These are phyloP conservation scores for Dipus sagitta DNA, from an alignment of 2,797 vertebrate species.

Conservation along the genomic window DNA sequence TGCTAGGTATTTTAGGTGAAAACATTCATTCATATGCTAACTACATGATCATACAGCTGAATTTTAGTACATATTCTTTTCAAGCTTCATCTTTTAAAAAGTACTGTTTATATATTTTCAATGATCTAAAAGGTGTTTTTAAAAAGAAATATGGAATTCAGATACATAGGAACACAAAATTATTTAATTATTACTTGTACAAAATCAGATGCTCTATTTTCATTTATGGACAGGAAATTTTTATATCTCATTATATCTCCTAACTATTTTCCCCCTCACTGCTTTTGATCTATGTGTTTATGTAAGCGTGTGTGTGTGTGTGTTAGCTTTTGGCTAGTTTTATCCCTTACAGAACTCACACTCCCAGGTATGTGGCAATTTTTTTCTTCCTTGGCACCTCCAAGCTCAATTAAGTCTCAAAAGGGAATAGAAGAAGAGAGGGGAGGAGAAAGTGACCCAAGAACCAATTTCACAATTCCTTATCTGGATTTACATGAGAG, in stretches of 20 bases:
- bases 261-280: background rate
- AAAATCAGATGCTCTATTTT: conserved; percentile 44
- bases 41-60: background rate
- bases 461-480: conserved; percentile 31
- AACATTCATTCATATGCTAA: background rate
- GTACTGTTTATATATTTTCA: conserved; percentile 48
- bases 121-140: conserved; percentile 32
- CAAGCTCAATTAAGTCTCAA: conserved; percentile 39
- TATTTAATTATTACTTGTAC: conserved; percentile 49
- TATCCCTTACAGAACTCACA: conserved; percentile 1
- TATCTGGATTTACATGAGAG: conserved; percentile 35
- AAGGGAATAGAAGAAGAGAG: conserved; percentile 19
- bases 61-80: conserved; percentile 40
- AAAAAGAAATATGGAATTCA: background rate
- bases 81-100: conserved; percentile 42
- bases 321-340: conserved; percentile 30
- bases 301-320: background rate
- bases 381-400: background rate
- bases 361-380: background rate
- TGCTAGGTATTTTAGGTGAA: conserved; percentile 31
- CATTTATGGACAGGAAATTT: background rate
- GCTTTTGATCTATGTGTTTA: background rate
- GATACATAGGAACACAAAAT: background rate
- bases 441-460: conserved; percentile 12
- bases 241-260: background rate